Evolutionary conservation across 2,888 invertebrate genomes (phyloP), one percentile per base, ranked within the genome.

Genomic region (Allygus modestus): DNA sequence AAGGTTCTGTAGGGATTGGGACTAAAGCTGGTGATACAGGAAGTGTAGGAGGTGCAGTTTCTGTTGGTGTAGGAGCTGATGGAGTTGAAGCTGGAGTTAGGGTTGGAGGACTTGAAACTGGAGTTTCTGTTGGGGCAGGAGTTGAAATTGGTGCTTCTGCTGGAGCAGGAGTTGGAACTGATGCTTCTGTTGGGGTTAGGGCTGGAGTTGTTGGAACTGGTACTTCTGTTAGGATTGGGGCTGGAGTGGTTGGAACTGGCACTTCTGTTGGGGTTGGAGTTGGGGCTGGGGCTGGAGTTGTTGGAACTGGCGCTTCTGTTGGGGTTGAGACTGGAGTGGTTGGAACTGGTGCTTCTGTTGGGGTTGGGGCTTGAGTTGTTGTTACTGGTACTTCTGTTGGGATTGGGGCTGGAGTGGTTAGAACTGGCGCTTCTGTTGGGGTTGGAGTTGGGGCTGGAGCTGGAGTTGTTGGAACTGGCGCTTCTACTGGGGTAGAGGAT

Each of bases 151-250:
- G 43, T 26, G 79, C 15, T 33, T 58, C 71, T 20, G 85, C 28
- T 31, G 79, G 37, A 15, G 65, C 26, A 37, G 54, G 65, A n/a
- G 77, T 33, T 65, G 31, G 20, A 69, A 23, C 41, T 81, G 61
- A 37, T 23, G 82, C 23, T 61, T 71, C 81, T n/a, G 82, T 46
- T 77, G 83, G 82, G 82, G 88, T 89, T 87, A 79, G 88, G 88
- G 86, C 87, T 87, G 85, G 79, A 43, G 84, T 81, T 83, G 26
- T 0, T 79, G 87, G 84, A 85, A n/a, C 87, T 85, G 84, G 15
- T 31, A 26, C 20, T 71, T 31, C 37, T 33, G 71, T n/a, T 31
- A 33, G 2, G n/a, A 20, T n/a, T 71, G 61, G 46, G 17, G 75
- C 65, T 43, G 58, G 41, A 41, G 58, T 51, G 15, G 79, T 26